phyloP scores from a whole-genome alignment of 1,140 invertebrate genomes.

The Saccostrea glomerata region DNA sequence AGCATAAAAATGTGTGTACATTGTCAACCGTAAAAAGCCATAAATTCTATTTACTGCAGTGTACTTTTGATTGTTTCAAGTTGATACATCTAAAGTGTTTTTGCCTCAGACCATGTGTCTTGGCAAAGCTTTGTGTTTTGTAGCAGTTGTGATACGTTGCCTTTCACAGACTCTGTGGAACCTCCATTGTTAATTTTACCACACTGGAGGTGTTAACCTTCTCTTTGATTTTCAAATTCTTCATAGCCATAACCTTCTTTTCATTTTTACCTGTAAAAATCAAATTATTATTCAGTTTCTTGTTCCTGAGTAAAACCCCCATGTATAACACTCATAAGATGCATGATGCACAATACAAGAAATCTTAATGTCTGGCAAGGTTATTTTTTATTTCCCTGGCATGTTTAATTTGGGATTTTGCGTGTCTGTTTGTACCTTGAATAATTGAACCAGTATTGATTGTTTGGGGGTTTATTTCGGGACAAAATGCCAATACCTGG shows the following conservation, averaged over 20 bases:
- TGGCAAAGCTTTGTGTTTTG: neutral
- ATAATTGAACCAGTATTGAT: conserved; percentile 34
- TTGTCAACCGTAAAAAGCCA: conserved; percentile 6
- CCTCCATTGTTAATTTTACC: neutral
- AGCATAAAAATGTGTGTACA: neutral
- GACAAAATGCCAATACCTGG: neutral
- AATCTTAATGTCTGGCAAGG: neutral
- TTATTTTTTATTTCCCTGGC: neutral
- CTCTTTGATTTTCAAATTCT: conserved; percentile 8
- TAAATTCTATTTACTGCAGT: conserved; percentile 11
- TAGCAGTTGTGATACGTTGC: neutral
- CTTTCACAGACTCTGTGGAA: conserved; percentile 1
- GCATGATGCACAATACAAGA: conserved; percentile 11
- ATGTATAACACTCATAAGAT: neutral
- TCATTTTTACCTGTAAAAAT: conserved; percentile 2
- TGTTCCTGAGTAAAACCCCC: neutral
- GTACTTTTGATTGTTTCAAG: conserved; percentile 18
- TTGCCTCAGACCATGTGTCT: neutral
- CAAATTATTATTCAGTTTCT: neutral
- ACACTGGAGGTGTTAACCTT: neutral
- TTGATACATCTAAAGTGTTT: neutral
- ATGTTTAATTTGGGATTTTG: conserved; percentile 38
- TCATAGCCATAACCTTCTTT: neutral
- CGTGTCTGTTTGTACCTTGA: neutral
- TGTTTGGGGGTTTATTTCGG: conserved; percentile 12